phyloP scores from a whole-genome alignment of 2,797 vertebrate species.

The Babyrousa celebensis region DNA sequence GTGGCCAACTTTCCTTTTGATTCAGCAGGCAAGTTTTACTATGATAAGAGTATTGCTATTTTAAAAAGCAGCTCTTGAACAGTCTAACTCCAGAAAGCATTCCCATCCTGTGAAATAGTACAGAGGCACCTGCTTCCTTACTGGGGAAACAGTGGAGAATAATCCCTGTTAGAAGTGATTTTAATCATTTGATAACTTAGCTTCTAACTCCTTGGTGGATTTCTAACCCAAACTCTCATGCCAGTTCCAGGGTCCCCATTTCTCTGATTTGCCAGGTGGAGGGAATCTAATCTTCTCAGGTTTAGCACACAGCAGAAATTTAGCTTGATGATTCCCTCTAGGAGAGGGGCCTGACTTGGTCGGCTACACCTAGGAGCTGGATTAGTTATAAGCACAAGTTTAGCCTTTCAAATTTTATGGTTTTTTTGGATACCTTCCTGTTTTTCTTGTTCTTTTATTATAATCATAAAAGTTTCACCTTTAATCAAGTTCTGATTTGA shows the following conservation, averaged over 20 bases:
- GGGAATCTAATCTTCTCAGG: not conserved
- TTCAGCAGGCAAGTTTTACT: constrained; percentile 84
- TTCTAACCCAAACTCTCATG: constrained; percentile 64
- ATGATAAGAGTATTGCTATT: constrained; percentile 84
- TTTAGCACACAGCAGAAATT: not conserved
- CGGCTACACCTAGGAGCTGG: not conserved
- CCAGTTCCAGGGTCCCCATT: constrained; percentile 43
- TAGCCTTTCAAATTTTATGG: constrained; percentile 77
- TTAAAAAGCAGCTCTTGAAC: constrained; percentile 82
- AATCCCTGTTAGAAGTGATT: constrained; percentile 73
- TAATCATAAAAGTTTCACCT: constrained; percentile 80
- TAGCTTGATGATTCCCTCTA: constrained; percentile 22
- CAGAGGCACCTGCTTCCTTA: constrained; percentile 80
- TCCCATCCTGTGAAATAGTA: constrained; percentile 77
- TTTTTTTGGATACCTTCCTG: constrained; percentile 69
- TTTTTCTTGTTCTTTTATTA: constrained; percentile 34
- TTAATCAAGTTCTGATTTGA: constrained; percentile 65
- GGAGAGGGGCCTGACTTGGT: constrained; percentile 22
- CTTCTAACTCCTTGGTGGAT: constrained; percentile 67
- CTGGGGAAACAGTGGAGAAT: constrained; percentile 83
- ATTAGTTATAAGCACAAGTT: constrained; percentile 69
- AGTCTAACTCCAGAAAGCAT: constrained; percentile 82
- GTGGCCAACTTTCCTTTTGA: constrained; percentile 82
- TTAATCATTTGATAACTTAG: constrained; percentile 81
- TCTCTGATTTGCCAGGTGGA: constrained; percentile 66